phyloP scores from a whole-genome alignment of 2,888 invertebrate genomes.

The Microctonus hyperodae region DNA sequence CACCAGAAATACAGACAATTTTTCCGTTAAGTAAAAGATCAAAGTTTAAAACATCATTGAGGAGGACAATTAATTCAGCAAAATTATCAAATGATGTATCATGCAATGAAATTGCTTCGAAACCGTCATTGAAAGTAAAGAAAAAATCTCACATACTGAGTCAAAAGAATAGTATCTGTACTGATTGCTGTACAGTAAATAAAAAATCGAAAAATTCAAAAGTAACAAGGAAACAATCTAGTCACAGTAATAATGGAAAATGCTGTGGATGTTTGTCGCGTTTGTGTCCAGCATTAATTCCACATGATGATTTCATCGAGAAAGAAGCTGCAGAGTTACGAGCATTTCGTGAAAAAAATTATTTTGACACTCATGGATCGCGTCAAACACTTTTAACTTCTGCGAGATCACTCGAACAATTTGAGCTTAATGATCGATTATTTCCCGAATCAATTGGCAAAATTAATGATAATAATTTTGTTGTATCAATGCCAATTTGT shows the following conservation, averaged over 20 bases:
- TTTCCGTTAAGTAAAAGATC: slow-evolving; percentile 13
- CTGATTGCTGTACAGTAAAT: slow-evolving; percentile 13
- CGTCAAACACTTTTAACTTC: slow-evolving; percentile 44
- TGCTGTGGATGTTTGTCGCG: slow-evolving; percentile 9
- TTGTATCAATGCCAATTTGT: slow-evolving; percentile 50
- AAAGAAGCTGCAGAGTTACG: slow-evolving; percentile 42
- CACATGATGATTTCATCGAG: neutral
- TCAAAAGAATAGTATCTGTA: slow-evolving; percentile 8
- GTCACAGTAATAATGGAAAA: neutral
- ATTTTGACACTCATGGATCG: slow-evolving; percentile 70
- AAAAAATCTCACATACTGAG: neutral
- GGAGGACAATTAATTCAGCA: slow-evolving; percentile 18
- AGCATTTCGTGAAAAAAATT: slow-evolving; percentile 68
- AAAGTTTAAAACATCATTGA: neutral
- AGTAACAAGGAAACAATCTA: neutral
- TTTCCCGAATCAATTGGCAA: slow-evolving; percentile 65
- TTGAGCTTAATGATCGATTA: slow-evolving; percentile 67
- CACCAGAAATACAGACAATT: slow-evolving; percentile 25
- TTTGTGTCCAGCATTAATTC: neutral
- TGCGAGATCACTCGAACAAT: slow-evolving; percentile 65
- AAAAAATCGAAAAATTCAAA: neutral
- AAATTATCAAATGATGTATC: neutral
- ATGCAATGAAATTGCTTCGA: neutral
- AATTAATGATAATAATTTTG: slow-evolving; percentile 44
- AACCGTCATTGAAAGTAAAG: neutral